Evolutionary conservation across 2,888 invertebrate species (phyloP).

Genomic region (Fragum whitleyi): DNA sequence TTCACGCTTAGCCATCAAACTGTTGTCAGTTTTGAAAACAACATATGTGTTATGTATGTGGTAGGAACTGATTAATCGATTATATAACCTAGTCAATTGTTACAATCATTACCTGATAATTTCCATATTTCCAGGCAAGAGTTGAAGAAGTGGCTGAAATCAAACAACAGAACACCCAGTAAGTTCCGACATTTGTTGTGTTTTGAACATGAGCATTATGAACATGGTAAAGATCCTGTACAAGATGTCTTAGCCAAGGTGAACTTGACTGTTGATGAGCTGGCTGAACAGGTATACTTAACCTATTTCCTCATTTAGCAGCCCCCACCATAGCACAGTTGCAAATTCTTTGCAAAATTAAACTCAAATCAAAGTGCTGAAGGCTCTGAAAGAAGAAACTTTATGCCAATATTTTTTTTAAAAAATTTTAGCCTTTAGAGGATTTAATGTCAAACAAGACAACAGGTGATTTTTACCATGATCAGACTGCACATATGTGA

Average conservation of each 20-base stretch:
- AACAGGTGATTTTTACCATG: no score
- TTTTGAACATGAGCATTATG: conserved; percentile 58
- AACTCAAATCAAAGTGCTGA: no score
- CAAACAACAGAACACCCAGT: conserved; percentile 78
- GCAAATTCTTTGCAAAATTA: no score
- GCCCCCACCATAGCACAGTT: neutral
- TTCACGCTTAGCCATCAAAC: no score
- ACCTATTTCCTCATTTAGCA: neutral
- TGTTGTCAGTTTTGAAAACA: no score
- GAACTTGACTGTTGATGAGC: conserved; percentile 65
- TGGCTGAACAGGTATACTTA: conserved; percentile 70
- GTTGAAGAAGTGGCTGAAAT: conserved; percentile 76
- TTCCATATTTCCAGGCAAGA: conserved; percentile 44
- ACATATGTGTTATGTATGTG: no score
- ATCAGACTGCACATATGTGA: no score
- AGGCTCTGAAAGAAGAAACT: no score
- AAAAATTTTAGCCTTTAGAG: no score
- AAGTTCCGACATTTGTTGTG: conserved; percentile 79
- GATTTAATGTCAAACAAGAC: no score
- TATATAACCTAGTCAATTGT: neutral
- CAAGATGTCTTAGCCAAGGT: conserved; percentile 61
- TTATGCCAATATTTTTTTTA: no score
- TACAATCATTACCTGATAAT: neutral
- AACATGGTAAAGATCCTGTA: conserved; percentile 49
- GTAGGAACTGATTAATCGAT: no score